Percentiles rank a stretch among this genome's conserved stretches.
Evolutionary conservation across 2,797 vertebrate genomes (phyloP).

Genomic region (Holocentrus rufus): DNA sequence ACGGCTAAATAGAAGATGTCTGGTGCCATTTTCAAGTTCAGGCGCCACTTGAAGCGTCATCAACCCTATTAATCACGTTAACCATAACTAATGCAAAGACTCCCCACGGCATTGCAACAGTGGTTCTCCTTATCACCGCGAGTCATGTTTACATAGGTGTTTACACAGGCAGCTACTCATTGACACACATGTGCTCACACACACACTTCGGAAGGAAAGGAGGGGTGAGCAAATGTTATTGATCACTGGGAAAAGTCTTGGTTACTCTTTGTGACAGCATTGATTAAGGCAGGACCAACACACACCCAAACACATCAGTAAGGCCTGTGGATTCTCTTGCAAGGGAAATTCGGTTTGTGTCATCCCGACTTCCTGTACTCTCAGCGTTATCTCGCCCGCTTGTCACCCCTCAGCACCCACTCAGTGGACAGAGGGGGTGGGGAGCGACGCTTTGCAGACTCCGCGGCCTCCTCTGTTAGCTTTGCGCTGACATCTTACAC

Average conservation of each 20-base stretch:
- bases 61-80: slow-evolving; percentile 74
- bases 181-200: slow-evolving; percentile 49
- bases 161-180: slow-evolving; percentile 77
- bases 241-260: slow-evolving; percentile 58
- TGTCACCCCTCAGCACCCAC: slow-evolving; percentile 64
- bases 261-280: slow-evolving; percentile 53
- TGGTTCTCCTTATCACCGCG: slow-evolving; percentile 72
- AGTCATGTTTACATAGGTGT: slow-evolving; percentile 74
- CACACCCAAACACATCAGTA: slow-evolving; percentile 7
- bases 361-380: slow-evolving; percentile 48
- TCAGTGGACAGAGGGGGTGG: slow-evolving; percentile 79
- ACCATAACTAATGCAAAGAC: slow-evolving; percentile 65
- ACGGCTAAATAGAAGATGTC: slow-evolving; percentile 49
- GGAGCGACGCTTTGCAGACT: slow-evolving; percentile 67
- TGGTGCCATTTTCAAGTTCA: slow-evolving; percentile 75
- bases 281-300: slow-evolving; percentile 42
- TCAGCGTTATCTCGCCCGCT: slow-evolving; percentile 64
- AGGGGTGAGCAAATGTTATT: slow-evolving; percentile 62
- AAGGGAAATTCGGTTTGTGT: slow-evolving; percentile 24
- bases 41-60: slow-evolving; percentile 78
- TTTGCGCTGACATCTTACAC: slow-evolving; percentile 70
- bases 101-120: slow-evolving; percentile 61
- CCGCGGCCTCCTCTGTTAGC: slow-evolving; percentile 69
- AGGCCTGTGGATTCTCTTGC: slow-evolving; percentile 10
- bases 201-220: slow-evolving; percentile 23